Base-by-base conservation (phyloP, 2,888 invertebrate species). In the Meliscaeva auricollis region DNA sequence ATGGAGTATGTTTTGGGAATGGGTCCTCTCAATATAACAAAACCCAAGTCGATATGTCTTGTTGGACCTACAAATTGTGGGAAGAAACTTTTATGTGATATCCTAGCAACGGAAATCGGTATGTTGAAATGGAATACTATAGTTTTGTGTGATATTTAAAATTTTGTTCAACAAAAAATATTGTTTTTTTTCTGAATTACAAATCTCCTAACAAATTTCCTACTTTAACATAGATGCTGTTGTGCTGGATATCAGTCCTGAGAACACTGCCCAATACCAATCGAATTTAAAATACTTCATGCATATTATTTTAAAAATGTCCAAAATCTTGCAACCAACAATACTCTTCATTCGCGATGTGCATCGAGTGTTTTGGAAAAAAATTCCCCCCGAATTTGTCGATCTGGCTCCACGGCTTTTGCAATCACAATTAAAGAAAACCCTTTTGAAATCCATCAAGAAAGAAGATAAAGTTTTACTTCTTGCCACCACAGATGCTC, bases 21-120 rank as follows among this genome's bases (percentile, higher is more conserved):
- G 90, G 92, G 92, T 41, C 90, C 90, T 38, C 88, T 92, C 15
- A 85, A 89, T 66, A 90, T 93, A 88, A 88, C 90, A 3, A 93
- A 92, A 87, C 92, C 93, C 0, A 93, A 93, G 89, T 95, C 96
- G 0, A 92, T 96, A 11, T 91, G 95, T 68, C 93, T 97, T 35
- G 93, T 94, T 72, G 96, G 96, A 0, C 94, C 96, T 0, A 90
- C 93, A 0, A 93, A 94, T 58, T 93, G 93, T 87, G 96, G 96
- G 0, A 96, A 96, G 90, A 94, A 94, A 87, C 92, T 95, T 87
- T 90, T 97, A 20, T 94, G 95, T 0, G 93, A 96, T 87, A 95
- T 96, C 0, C 93, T 97, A 56, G 96, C 96, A 87, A 94, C 94
- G 3, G 96, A 96, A 91, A 92, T 95, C 2, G 91, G 92, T 89